Base-by-base conservation (phyloP, 2,113 vertebrate species). In the Murina feae region DNA sequence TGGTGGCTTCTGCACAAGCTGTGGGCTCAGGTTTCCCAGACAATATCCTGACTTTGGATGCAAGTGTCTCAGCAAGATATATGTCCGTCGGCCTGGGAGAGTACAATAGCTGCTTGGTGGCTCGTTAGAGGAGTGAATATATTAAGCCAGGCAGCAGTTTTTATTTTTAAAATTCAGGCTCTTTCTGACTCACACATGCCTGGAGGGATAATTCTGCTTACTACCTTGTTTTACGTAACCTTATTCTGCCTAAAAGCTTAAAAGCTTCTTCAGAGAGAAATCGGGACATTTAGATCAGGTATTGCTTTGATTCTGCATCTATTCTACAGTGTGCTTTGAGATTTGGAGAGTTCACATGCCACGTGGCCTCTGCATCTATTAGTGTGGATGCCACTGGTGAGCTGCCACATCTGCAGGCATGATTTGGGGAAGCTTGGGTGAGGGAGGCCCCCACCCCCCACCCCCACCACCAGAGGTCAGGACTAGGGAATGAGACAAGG, bases 21-120 rank as follows among this genome's bases (percentile, higher is more conserved):
- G 58, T 4, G 0, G 92, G 87, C 86, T 98, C 89, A 93, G 17
- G 68, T 97, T 98, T 98, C 96, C 53, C 37, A 13, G 92, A 96
- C 92, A 96, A 90, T 97, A 93, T 93, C 96, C 97, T 97, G 96
- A 80, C 30, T 95, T 96, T 72, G 92, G 93, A 72, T 25, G 0
- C n/a, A 75, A 58, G 37, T 85, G 35, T 71, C 94, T 93, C 63
- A 32, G 81, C 93, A 95, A 97, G 87, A 94, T 97, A 71, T 58
- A 95, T 72, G 69, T 95, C 82, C 44, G 16, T 8, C 37, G 25
- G 49, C 90, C 18, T n/a, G 44, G 55, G 92, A 90, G 82, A 84
- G 35, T 8, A 17, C 55, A 32, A 72, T 23, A n/a, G 87, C 86
- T 69, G 63, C 63, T 83, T 49, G 51, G 85, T 95, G 78, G 78